Conservation (phyloP, 2,113 vertebrate species). For the Phycodurus eques region DNA sequence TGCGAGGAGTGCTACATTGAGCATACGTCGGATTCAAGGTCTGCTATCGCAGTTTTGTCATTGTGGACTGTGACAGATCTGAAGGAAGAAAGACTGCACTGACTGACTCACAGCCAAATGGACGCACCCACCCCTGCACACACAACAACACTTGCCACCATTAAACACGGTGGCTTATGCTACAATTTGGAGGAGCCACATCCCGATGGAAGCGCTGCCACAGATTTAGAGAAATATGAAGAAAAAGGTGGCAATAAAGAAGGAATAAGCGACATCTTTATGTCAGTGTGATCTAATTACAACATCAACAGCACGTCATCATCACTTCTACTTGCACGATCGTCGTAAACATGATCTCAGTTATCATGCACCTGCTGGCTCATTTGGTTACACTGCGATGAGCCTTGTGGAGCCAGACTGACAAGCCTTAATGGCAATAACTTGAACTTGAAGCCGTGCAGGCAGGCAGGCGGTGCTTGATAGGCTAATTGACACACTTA, state of each 20-base stretch:
- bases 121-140: conserved; percentile 6
- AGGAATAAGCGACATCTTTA: conserved; percentile 13
- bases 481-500: conserved; percentile 10
- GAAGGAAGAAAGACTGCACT: conserved; percentile 30
- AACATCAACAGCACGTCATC: conserved; percentile 28
- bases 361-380: conserved; percentile 20
- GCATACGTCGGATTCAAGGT: conserved; percentile 33
- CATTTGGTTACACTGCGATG: conserved; percentile 17
- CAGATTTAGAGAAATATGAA: conserved; percentile 16
- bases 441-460: conserved; percentile 1
- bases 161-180: conserved; percentile 10
- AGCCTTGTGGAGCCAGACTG: conserved; percentile 25
- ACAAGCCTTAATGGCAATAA: conserved; percentile 13
- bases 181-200: conserved; percentile 26
- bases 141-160: conserved; percentile 25
- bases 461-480: conserved; percentile 13
- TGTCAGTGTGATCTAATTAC: conserved; percentile 23
- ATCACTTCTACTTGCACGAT: conserved; percentile 22
- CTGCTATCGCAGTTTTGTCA: conserved; percentile 37
- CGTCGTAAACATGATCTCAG: conserved; percentile 26
- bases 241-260: conserved; percentile 7
- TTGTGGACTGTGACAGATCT: conserved; percentile 42
- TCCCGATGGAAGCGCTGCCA: conserved; percentile 7
- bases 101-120: conserved; percentile 7
- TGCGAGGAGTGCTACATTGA: conserved; percentile 14